These are phyloP conservation scores for Eurystomus gularis DNA, from an alignment of 2,113 vertebrate species.

Conservation along the genomic window DNA sequence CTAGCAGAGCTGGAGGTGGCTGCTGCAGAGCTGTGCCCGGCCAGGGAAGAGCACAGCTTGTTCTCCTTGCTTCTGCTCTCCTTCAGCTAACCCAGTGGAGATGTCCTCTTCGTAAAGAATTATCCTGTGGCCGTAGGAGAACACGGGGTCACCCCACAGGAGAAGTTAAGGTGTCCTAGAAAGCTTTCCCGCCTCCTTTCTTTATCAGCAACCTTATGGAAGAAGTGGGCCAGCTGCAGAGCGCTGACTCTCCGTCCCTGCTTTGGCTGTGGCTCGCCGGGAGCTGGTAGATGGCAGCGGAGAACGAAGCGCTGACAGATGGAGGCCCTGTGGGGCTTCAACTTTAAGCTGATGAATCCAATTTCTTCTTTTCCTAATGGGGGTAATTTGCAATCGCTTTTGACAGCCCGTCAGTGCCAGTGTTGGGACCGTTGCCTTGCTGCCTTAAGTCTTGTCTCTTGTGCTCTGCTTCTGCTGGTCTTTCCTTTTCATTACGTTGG, in stretches of 20 bases:
- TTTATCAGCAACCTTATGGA: background rate
- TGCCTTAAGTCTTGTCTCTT: background rate
- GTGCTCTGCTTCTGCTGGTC: background rate
- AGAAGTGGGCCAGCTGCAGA: background rate
- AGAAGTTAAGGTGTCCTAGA: background rate
- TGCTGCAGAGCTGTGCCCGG: background rate
- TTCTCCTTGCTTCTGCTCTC: background rate
- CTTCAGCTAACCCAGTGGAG: background rate
- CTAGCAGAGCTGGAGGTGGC: background rate
- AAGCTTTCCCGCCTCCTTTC: background rate
- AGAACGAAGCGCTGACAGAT: background rate
- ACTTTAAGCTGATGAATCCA: background rate
- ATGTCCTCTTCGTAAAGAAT: background rate
- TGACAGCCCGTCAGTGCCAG: background rate
- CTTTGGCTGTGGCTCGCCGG: background rate
- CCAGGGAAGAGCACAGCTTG: background rate
- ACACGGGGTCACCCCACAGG: background rate
- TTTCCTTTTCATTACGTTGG: fast-evolving
- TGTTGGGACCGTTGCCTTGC: fast-evolving
- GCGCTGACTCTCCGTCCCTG: background rate
- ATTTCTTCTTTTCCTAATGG: background rate
- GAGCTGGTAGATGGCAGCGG: background rate
- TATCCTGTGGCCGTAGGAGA: background rate
- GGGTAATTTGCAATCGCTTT: background rate
- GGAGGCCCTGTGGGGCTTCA: background rate